Conservation (phyloP, 2,797 vertebrate genomes). For the Acanthurus tractus region DNA sequence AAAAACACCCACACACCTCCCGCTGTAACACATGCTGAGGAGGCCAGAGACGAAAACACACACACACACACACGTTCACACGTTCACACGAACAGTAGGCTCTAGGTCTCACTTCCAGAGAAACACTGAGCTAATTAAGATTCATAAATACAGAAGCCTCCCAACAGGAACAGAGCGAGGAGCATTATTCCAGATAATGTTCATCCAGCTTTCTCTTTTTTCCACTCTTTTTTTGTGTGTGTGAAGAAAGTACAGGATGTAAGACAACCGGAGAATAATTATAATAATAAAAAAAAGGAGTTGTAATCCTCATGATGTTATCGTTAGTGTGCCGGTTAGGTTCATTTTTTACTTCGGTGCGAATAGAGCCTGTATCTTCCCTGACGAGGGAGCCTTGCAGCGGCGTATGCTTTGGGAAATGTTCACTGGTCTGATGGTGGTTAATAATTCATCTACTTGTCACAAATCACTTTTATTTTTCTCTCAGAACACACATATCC, state of each 20-base stretch:
- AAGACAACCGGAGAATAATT: neutral
- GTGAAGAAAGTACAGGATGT: conserved; percentile 17
- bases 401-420: conserved; percentile 35
- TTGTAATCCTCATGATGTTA: conserved; percentile 3
- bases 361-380: conserved; percentile 8
- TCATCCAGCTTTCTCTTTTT: conserved; percentile 21
- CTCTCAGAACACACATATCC: conserved; percentile 33
- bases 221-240: neutral
- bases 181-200: conserved; percentile 15
- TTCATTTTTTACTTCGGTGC: conserved; percentile 15
- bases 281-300: neutral
- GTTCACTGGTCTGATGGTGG: conserved; percentile 43
- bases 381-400: conserved; percentile 36
- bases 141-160: conserved; percentile 66
- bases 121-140: conserved; percentile 70
- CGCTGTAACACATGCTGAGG: conserved; percentile 35
- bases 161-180: conserved; percentile 31
- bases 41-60: conserved; percentile 30
- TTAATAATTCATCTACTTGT: conserved; percentile 77
- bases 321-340: neutral
- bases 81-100: conserved; percentile 57
- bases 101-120: conserved; percentile 62
- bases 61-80: conserved; percentile 28
- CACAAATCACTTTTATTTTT: conserved; percentile 65
- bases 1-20: conserved; percentile 46